phyloP scores from a whole-genome alignment of 1,140 invertebrate species.

The Bombus confusus region DNA sequence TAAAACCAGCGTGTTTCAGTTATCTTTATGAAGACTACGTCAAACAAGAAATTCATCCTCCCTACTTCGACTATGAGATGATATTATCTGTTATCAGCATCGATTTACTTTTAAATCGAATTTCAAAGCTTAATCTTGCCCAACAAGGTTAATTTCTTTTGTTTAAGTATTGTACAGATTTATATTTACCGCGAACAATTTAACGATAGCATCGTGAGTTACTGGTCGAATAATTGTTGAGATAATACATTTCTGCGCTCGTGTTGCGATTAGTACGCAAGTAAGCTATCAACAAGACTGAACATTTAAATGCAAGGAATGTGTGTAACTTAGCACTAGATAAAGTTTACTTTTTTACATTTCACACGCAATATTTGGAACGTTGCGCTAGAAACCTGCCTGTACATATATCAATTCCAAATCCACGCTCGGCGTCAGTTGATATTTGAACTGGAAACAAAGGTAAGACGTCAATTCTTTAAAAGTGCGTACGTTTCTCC shows the following conservation, averaged over 20 bases:
- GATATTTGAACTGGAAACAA: not conserved
- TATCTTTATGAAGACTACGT: not conserved
- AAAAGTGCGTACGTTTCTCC: not conserved
- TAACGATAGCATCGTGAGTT: not conserved
- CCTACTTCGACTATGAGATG: not conserved
- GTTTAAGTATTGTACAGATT: not conserved
- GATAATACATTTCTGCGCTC: not conserved
- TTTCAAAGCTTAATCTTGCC: not conserved
- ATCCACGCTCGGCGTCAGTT: not conserved
- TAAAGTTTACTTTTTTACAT: not conserved
- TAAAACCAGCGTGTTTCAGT: not conserved
- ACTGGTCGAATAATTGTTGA: slow-evolving; percentile 4
- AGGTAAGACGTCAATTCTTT: not conserved
- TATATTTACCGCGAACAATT: not conserved
- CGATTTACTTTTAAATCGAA: not conserved
- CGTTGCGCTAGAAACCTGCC: not conserved
- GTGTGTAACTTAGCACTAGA: not conserved
- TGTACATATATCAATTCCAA: not conserved
- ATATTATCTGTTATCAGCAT: not conserved
- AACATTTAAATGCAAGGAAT: slow-evolving; percentile 11
- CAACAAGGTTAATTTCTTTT: not conserved
- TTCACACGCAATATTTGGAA: not conserved
- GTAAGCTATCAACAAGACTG: slow-evolving; percentile 12
- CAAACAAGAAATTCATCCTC: not conserved
- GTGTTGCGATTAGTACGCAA: not conserved